Evolutionary conservation across 92 coral and sea anemone genomes (phyloP), one percentile per base, ranked within the genome.

Genomic region (Epizoanthus rinbou): DNA sequence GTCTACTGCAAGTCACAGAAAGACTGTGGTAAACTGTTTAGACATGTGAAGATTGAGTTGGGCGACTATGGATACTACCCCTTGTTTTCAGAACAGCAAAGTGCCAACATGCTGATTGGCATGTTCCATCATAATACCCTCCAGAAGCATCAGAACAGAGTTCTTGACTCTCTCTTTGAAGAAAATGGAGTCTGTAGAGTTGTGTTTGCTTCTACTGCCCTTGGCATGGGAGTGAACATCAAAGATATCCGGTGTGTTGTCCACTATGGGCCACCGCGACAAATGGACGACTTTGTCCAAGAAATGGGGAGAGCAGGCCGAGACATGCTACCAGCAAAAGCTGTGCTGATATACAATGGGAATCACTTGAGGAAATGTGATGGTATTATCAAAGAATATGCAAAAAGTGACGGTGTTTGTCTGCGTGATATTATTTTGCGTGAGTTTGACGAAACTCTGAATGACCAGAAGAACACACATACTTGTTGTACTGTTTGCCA

Each of bases 181-280:
- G 62, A 16, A 23, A 19, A 60, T 19, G 93, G 91, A 15, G 41
- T 57, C 22, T 91, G 94, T 69, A 64, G 91, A 54, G 85, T 91
- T 3, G 94, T 91, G 14, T 81, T 91, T 68, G 89, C 94, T 17
- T 73, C 91, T 24, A 88, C 89, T 31, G 94, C 94, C 23, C 88
- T 84, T 60, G 88, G 91, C 6, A 84, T 88, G 91, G 91, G 83
- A 0, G 56, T 86, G 5, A 80, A 86, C 25, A 15, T 86, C 52
- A 47, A 23, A 28, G 75, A 86, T 64, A 21, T 86, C 0, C n/a
- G 82, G 64, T 45, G n/a, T 17, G 86, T 80, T 9, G 19, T 86
- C n/a, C 89, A 80, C 57, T 86, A 57, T 86, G 89, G 86, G n/a
- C 89, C 89, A 18, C 86, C 86, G 0, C 5, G 89, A 11, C 62